These are phyloP conservation scores for Parazoanthus atlanticus DNA, from an alignment of 92 coral and sea anemone genomes.

Conservation along the genomic window DNA sequence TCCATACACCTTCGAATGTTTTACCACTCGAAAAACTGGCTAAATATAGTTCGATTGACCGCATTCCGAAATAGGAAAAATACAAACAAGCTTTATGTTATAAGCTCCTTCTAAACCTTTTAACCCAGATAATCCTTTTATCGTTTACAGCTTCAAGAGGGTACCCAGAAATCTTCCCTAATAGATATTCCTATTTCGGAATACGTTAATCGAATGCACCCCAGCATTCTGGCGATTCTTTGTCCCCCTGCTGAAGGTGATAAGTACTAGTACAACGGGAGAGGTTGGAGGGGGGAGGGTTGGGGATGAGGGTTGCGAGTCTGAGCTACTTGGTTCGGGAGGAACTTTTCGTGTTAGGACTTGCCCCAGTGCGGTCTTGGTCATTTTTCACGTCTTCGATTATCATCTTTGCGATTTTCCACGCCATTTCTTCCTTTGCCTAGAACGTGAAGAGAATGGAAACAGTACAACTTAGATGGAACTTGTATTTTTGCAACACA, in stretches of 20 bases:
- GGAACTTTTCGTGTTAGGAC: background rate
- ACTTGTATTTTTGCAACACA: too few relatives aligned
- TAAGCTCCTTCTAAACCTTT: background rate
- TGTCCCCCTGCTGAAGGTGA: background rate
- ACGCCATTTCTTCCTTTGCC: constrained; percentile 98
- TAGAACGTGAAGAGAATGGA: constrained; percentile 31
- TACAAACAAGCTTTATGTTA: too few relatives aligned
- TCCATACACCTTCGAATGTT: too few relatives aligned
- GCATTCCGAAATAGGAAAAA: background rate
- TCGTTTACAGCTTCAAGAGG: background rate
- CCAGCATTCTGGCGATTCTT: background rate
- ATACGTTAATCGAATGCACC: background rate
- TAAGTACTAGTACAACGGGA: background rate
- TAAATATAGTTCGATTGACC: background rate
- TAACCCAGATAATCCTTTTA: background rate
- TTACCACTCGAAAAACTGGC: background rate
- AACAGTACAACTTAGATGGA: background rate
- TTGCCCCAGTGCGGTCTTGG: constrained; percentile 48
- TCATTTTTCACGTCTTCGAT: constrained; percentile 91
- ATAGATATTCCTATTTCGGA: background rate
- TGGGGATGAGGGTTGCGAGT: background rate
- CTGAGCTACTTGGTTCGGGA: background rate
- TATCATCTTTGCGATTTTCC: constrained; percentile 98
- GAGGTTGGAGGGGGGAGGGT: background rate
- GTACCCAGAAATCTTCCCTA: too few relatives aligned